Evolutionary conservation across 1,140 invertebrate genomes (phyloP).

Genomic region (Ruditapes philippinarum): DNA sequence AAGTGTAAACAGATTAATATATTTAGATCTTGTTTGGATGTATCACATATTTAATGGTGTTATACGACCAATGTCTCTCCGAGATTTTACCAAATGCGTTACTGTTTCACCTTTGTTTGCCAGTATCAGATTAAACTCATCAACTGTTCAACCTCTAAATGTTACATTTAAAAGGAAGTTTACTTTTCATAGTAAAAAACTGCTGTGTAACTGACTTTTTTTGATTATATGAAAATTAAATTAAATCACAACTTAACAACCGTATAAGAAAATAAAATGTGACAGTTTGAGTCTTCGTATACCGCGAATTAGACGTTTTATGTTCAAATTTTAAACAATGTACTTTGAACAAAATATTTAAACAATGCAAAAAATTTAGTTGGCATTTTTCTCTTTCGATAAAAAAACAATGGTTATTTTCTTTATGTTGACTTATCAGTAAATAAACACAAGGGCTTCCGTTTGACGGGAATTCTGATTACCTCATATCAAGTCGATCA

Average conservation of each 20-base stretch:
- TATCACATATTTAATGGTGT: too few relatives aligned
- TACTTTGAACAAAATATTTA: neutral
- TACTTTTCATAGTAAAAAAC: neutral
- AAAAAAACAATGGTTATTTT: neutral
- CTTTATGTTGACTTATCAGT: neutral
- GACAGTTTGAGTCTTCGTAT: neutral
- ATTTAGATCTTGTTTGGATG: too few relatives aligned
- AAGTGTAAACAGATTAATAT: too few relatives aligned
- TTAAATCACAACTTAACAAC: neutral
- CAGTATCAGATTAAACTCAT: too few relatives aligned
- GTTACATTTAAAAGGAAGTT: neutral
- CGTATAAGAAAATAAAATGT: neutral
- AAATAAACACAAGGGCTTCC: neutral
- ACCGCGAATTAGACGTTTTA: too few relatives aligned
- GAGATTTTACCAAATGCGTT: too few relatives aligned
- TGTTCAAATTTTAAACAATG: neutral
- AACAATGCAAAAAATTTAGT: neutral
- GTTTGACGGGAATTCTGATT: neutral
- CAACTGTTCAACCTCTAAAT: too few relatives aligned
- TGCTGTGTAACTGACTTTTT: conserved; percentile 1
- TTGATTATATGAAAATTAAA: neutral
- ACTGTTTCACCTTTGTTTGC: too few relatives aligned
- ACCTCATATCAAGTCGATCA: neutral
- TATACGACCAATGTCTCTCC: too few relatives aligned
- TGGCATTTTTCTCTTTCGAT: neutral